phyloP scores from a whole-genome alignment of 2,888 invertebrate species.

The Emmelina monodactyla region DNA sequence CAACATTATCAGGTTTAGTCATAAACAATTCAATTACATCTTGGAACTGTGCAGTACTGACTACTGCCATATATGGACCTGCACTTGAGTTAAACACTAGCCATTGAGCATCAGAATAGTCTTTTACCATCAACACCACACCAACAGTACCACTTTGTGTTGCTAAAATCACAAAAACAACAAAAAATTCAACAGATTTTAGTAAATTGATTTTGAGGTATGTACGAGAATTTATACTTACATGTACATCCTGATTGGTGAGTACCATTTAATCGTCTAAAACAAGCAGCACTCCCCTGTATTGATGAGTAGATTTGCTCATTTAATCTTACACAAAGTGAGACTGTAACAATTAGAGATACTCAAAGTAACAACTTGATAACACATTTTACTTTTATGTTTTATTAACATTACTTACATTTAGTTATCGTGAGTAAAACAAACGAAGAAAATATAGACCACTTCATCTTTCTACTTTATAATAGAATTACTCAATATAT shows the following conservation, averaged over 20 bases:
- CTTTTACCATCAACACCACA: constrained; percentile 77
- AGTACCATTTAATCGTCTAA: constrained; percentile 90
- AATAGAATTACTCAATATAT: too few relatives aligned
- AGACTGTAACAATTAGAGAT: constrained; percentile 46
- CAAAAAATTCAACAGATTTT: not conserved
- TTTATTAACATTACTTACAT: too few relatives aligned
- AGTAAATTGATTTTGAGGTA: not conserved
- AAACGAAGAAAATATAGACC: too few relatives aligned
- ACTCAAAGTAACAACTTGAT: too few relatives aligned
- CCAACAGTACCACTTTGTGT: constrained; percentile 82
- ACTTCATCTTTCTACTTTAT: too few relatives aligned
- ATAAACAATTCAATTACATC: constrained; percentile 61
- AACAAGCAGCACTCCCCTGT: constrained; percentile 79
- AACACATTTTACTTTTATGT: too few relatives aligned
- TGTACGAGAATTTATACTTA: constrained; percentile 56
- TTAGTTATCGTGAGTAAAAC: too few relatives aligned
- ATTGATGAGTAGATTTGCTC: constrained; percentile 83
- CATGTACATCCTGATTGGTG: constrained; percentile 95
- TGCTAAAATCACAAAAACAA: too few relatives aligned
- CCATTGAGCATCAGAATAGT: constrained; percentile 74
- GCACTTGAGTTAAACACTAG: constrained; percentile 75
- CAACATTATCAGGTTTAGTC: constrained; percentile 60
- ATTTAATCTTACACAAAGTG: constrained; percentile 68
- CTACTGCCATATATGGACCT: constrained; percentile 80
- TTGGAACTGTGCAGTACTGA: constrained; percentile 71